Conservation (phyloP, 2,113 vertebrate species). For the Leptocoma aspasia region DNA sequence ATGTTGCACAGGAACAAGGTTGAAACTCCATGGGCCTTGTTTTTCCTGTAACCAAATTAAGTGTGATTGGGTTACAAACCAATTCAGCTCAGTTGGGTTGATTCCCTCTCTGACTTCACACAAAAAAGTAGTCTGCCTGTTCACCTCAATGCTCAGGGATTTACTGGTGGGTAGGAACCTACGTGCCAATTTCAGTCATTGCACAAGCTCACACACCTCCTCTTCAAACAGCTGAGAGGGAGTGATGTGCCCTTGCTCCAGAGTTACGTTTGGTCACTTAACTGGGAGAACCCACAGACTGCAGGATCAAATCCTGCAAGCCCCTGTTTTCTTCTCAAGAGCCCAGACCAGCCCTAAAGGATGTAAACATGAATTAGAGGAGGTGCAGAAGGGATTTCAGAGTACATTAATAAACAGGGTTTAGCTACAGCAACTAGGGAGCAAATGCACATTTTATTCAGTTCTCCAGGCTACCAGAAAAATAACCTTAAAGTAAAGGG, state of each 20-base stretch:
- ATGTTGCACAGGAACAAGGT: constrained; percentile 50
- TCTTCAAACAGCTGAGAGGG: background rate
- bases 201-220: background rate
- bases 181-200: background rate
- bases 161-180: background rate
- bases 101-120: background rate
- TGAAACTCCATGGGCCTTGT: constrained; percentile 47
- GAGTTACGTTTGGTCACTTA: background rate
- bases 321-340: background rate
- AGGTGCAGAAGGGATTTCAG: background rate
- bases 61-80: constrained; percentile 34
- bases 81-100: constrained; percentile 5
- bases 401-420: background rate
- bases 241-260: background rate
- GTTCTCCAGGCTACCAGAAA: background rate
- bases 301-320: background rate
- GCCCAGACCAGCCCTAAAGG: background rate
- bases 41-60: constrained; percentile 52
- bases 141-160: background rate
- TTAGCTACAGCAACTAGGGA: background rate
- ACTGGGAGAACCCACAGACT: background rate
- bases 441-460: background rate
- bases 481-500: background rate
- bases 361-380: background rate
- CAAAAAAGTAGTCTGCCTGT: background rate